A percentile compares a stretch with the other conserved stretches of the same genome.
Conservation (phyloP, 1,140 invertebrate genomes). For the Chymomyza costata region DNA sequence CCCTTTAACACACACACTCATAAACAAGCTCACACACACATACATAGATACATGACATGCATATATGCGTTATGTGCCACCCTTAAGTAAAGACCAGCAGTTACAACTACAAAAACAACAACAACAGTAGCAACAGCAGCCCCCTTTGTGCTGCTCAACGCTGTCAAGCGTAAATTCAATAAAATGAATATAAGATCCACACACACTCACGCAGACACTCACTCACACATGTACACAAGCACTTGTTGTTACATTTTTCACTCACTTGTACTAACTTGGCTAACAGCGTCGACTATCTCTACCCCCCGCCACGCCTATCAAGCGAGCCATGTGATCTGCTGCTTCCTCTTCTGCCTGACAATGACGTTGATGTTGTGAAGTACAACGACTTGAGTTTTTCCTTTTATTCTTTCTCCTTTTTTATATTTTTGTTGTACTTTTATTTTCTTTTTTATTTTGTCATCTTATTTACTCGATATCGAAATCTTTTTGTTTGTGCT, state of each 20-base stretch:
- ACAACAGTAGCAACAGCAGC: slow-evolving; percentile 2
- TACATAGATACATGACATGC: slow-evolving; percentile 10
- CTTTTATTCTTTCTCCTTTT: slow-evolving; percentile 4
- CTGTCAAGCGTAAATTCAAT: slow-evolving; percentile 73
- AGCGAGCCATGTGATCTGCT: slow-evolving; percentile 14
- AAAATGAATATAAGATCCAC: slow-evolving; percentile 68
- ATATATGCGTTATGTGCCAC: slow-evolving; percentile 34
- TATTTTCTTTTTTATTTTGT: too few relatives aligned
- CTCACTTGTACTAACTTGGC: slow-evolving; percentile 68
- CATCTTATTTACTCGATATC: slow-evolving; percentile 56
- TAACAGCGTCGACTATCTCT: slow-evolving; percentile 23
- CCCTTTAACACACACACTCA: too few relatives aligned
- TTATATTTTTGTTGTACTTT: too few relatives aligned
- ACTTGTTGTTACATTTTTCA: slow-evolving; percentile 71
- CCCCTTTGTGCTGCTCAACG: slow-evolving; percentile 57
- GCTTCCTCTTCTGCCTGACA: slow-evolving; percentile 5
- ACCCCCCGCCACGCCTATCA: background rate
- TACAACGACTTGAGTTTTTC: slow-evolving; percentile 18
- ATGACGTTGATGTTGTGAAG: slow-evolving; percentile 45
- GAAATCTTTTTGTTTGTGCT: slow-evolving; percentile 65
- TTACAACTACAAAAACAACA: slow-evolving; percentile 17
- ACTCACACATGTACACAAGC: slow-evolving; percentile 18
- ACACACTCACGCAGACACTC: slow-evolving; percentile 5
- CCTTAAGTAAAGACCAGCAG: slow-evolving; percentile 52
- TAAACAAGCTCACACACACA: slow-evolving; percentile 14